These are phyloP conservation scores for Conops quadrifasciatus DNA, from an alignment of 2,888 invertebrate genomes.

Conservation along the genomic window DNA sequence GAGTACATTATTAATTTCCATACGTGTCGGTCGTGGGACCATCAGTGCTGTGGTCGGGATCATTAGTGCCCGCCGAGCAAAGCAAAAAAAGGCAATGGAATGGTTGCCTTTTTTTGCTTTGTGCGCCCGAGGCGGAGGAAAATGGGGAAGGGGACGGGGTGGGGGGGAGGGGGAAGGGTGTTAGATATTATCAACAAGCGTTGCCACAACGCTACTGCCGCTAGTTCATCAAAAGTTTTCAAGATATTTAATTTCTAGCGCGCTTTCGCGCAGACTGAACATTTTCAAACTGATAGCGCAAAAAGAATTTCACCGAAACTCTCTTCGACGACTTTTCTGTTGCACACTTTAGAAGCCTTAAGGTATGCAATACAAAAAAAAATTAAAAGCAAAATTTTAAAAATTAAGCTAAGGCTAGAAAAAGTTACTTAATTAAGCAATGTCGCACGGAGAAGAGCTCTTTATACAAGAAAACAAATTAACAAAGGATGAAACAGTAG, in stretches of 20 bases:
- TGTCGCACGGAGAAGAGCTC: not conserved
- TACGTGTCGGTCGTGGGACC: constrained; percentile 20
- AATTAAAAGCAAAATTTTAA: not conserved
- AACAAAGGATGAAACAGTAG: not conserved
- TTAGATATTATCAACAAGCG: not conserved
- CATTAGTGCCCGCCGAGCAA: constrained; percentile 23
- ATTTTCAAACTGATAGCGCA: constrained; percentile 25
- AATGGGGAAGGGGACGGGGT: too few relatives aligned
- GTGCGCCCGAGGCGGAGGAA: not conserved
- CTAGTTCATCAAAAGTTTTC: constrained; percentile 11
- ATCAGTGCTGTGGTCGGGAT: constrained; percentile 17
- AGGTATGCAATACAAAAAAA: constrained; percentile 7
- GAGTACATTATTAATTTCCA: constrained; percentile 38
- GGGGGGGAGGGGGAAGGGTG: not conserved
- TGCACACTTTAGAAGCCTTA: not conserved
- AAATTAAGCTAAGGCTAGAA: not conserved
- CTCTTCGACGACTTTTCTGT: not conserved
- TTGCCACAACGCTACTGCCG: constrained; percentile 25
- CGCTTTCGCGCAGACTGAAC: not conserved
- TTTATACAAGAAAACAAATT: too few relatives aligned
- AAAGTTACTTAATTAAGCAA: not conserved
- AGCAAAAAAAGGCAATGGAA: too few relatives aligned
- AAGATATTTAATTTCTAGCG: not conserved
- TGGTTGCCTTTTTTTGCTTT: too few relatives aligned
- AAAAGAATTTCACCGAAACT: constrained; percentile 5